These are phyloP conservation scores for Thaumatotibia leucotreta DNA, from an alignment of 1,140 invertebrate species.

Conservation along the genomic window DNA sequence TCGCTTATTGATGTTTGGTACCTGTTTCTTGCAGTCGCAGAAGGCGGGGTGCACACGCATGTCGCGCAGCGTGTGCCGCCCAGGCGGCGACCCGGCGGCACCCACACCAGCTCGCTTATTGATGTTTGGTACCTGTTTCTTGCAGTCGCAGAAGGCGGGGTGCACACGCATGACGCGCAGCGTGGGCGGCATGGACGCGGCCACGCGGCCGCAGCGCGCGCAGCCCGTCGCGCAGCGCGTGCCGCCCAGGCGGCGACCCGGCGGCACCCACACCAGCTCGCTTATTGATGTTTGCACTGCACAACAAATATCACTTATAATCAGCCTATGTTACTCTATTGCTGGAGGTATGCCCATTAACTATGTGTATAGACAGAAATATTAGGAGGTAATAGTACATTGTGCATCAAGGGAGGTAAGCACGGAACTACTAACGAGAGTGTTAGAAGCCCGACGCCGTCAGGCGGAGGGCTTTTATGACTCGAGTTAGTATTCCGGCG, in stretches of 20 bases:
- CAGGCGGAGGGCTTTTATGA: too few relatives aligned
- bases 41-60: conserved; percentile 36
- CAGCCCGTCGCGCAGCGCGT: conserved; percentile 27
- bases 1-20: too few relatives aligned
- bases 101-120: conserved; percentile 49
- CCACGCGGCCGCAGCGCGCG: conserved; percentile 36
- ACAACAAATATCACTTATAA: neutral
- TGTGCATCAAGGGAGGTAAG: too few relatives aligned
- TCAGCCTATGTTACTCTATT: too few relatives aligned
- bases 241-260: conserved; percentile 43
- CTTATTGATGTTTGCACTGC: conserved; percentile 39
- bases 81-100: neutral
- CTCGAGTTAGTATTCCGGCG: too few relatives aligned
- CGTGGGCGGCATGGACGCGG: conserved; percentile 31
- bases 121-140: conserved; percentile 30
- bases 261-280: conserved; percentile 45
- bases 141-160: conserved; percentile 26
- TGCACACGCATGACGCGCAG: conserved; percentile 35
- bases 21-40: conserved; percentile 23
- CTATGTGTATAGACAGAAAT: too few relatives aligned
- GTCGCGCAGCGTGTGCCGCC: conserved; percentile 37
- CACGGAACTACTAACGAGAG: too few relatives aligned
- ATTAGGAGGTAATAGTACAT: too few relatives aligned
- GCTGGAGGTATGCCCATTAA: too few relatives aligned
- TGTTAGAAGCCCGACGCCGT: too few relatives aligned